These are phyloP conservation scores for Melanchra persicariae DNA, from an alignment of 2,888 invertebrate species.

Conservation along the genomic window DNA sequence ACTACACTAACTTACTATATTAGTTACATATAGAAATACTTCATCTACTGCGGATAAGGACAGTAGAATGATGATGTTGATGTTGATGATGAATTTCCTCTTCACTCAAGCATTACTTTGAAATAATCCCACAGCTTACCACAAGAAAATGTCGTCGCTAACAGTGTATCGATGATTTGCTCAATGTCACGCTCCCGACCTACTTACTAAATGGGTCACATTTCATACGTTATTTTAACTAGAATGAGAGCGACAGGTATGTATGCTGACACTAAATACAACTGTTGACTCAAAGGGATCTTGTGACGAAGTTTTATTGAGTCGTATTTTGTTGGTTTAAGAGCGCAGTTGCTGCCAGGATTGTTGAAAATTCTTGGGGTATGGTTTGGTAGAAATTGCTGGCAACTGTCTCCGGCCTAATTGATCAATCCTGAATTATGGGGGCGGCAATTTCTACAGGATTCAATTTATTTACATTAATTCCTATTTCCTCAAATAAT, in stretches of 20 bases:
- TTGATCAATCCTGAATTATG: neutral
- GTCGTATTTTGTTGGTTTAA: slow-evolving; percentile 34
- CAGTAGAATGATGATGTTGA: neutral
- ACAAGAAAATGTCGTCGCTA: slow-evolving; percentile 21
- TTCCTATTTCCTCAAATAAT: neutral
- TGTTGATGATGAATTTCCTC: neutral
- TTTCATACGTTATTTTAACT: slow-evolving; percentile 55
- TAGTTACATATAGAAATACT: no score
- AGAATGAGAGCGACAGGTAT: slow-evolving; percentile 52
- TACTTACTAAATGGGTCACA: slow-evolving; percentile 60
- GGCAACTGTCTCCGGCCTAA: neutral
- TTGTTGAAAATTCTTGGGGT: neutral
- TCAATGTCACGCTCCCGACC: slow-evolving; percentile 59
- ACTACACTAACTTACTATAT: no score
- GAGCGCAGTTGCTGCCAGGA: slow-evolving; percentile 14
- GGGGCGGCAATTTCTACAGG: no score
- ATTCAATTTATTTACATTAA: no score
- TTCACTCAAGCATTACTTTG: neutral
- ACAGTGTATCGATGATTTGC: slow-evolving; percentile 52
- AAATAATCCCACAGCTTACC: slow-evolving; percentile 13
- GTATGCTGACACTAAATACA: slow-evolving; percentile 29
- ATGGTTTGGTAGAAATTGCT: neutral
- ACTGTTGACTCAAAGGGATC: slow-evolving; percentile 20
- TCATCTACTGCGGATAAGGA: neutral
- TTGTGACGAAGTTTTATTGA: slow-evolving; percentile 26